Evolutionary conservation across 2,113 vertebrate genomes (phyloP), one percentile per base, ranked within the genome.

Genomic region (Zosterops hypoxanthus): DNA sequence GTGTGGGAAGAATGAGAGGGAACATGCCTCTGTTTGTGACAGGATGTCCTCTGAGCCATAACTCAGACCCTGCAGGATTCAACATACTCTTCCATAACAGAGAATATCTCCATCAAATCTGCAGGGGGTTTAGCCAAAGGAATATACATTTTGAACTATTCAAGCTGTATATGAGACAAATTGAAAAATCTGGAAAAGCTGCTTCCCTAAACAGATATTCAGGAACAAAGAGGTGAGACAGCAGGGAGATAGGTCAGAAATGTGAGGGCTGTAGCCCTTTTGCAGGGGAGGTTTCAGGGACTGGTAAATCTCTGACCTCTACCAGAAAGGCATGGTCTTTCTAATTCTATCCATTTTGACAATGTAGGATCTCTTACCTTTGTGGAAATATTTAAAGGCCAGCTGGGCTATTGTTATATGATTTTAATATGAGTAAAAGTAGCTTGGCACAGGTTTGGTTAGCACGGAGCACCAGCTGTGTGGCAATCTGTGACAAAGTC

Each of bases 21-120:
- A 82, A 60, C 0, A 0, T 33, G 61, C 8, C n/a, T 86, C 50
- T 4, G 1, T n/a, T 10, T 93, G 18, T 71, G 65, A 33, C 11
- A 68, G 73, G 34, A 47, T 70, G 34, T 31, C 57, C 20, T 63
- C 53, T 55, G 23, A 68, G 70, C 29, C 4, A 0, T 8, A 10
- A 29, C 70, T 82, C 31, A 28, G n/a, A 23, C 34, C 39, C 33
- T 21, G 36, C 41, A 47, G n/a, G n/a, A 29, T 77, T 82, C 36
- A 46, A 53, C 39, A 28, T 12, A 12, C 1, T 8, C 59, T 50
- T 80, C 39, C 11, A 3, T 72, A 73, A 8, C 23, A 55, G 17
- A 46, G 42, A 73, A 53, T 12, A 23, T 60, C 22, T 79, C 24
- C 18, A 47, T 34, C 56, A 47, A 34, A 39, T 25, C 44, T 69